phyloP scores from a whole-genome alignment of 1,140 invertebrate species.

The Nasonia longicornis region DNA sequence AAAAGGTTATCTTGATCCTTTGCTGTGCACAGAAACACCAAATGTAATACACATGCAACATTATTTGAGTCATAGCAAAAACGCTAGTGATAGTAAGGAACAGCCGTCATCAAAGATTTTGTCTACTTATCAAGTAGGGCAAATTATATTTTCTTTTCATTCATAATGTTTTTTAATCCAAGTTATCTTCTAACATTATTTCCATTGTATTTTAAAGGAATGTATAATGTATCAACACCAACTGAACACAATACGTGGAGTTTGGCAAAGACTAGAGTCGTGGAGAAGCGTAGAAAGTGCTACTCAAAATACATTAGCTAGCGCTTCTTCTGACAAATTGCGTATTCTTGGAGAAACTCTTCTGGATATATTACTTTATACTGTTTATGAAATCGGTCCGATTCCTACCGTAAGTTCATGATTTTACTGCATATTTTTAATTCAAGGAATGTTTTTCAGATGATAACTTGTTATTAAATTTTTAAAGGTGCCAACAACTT shows the following conservation, averaged over 20 bases:
- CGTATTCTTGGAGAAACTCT: conserved; percentile 83
- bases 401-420: conserved; percentile 63
- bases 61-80: conserved; percentile 74
- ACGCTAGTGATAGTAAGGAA: conserved; percentile 72
- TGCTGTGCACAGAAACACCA: conserved; percentile 80
- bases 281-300: conserved; percentile 63
- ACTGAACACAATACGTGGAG: conserved; percentile 80
- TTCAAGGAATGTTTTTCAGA: conserved; percentile 52
- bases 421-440: conserved; percentile 48
- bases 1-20: conserved; percentile 80
- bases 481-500: conserved; percentile 65
- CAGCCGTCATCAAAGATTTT: conserved; percentile 78
- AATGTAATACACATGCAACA: conserved; percentile 85
- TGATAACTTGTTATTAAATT: conserved; percentile 8
- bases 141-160: conserved; percentile 41
- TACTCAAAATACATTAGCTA: conserved; percentile 69
- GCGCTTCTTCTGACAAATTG: conserved; percentile 81
- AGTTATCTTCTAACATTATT: background rate
- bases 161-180: background rate
- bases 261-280: conserved; percentile 78
- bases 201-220: conserved; percentile 68
- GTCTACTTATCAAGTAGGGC: conserved; percentile 79
- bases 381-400: conserved; percentile 72
- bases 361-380: conserved; percentile 82
- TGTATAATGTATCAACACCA: conserved; percentile 85